Base-by-base conservation (phyloP, 2,888 invertebrate genomes). In the Onchidella celtica region DNA sequence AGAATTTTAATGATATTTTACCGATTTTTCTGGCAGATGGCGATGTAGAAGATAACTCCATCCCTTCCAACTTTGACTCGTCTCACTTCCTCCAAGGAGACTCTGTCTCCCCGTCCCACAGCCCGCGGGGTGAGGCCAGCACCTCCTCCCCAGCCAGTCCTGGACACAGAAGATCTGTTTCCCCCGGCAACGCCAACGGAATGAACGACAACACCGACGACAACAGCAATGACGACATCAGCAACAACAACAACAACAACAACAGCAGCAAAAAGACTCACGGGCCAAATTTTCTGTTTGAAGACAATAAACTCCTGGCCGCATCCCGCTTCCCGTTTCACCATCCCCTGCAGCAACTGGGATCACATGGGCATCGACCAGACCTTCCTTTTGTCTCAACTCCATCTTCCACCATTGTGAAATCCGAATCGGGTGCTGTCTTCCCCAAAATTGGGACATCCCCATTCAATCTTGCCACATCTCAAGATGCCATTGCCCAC, bases 51-150 rank as follows among this genome's bases (percentile, higher is more conserved):
- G 79, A 73, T 59, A 81, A 40, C 55, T 73, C 83, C 32, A 47
- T 65, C 34, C 74, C 69, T 36, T 74, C 70, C 24, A 65, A 76
- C 27, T 85, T 79, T 65, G 85, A 85, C 36, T 78, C 83, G 24
- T 75, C 82, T 34, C 77, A 79, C 78, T 85, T 84, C 83, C 59
- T 84, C 57, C 77, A 68, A 29, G 74, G 80, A 57, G 74, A 80
- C n/a, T 29, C 57, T n/a, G 81, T 59, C 0, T 81, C 81, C 2
- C 81, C 81, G 11, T 75, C 61, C 17, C 75, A 69, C 69, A 81
- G 81, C 55, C 81, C 81, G 3, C 47, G 69, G 36, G 75, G 81
- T 36, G 69, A 59, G 14, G 38, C 40, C 59, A 69, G 40, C 24
- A 73, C 66, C n/a, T 65, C 74, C 21, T 72, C 79, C 55, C 73